Base-by-base conservation (phyloP, 2,113 vertebrate genomes). In the Henicopernis longicauda region DNA sequence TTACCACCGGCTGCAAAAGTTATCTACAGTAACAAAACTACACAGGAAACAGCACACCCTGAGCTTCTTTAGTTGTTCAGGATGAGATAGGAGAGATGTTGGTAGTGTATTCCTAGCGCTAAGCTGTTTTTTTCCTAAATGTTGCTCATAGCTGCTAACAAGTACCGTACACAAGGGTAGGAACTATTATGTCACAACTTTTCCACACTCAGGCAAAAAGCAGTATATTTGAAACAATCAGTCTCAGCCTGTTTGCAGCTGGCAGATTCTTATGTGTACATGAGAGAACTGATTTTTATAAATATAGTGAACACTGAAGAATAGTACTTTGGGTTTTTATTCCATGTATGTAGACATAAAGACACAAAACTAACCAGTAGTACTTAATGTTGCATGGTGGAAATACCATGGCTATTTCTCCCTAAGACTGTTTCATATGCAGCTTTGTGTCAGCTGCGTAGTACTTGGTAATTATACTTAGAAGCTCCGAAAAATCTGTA, bases 11-110 rank as follows among this genome's bases (percentile, higher is more conserved):
- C 47, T 85, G 73, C 62, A 97, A 84, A 95, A 94, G 40, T 94
- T 94, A 87, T 78, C 89, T 95, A n/a, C 62, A 86, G 22, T 78
- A 90, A 83, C 91, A 92, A 89, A 96, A 89, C 59, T 85, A 42
- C 26, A 34, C 25, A 83, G 82, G 50, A 96, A 95, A 61, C 42
- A 88, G 38, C 67, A 80, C 45, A 95, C 67, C 32, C 89, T 90
- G 71, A 86, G 17, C 25, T 93, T 84, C 59, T 86, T 82, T 44
- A 10, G 45, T 83, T 74, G 70, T 81, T 79, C 54, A 73, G 72
- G 77, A 72, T 82, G 50, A 86, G 25, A 65, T 16, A 87, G 26
- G n/a, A 96, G 26, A 93, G 59, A 59, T 36, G 36, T 38, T 74
- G 26, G 58, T 90, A 66, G 21, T 47, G 13, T 55, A 31, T 44